Percentiles rank a stretch among this genome's conserved stretches.
These are phyloP conservation scores for Sternarchorhynchus goeldii DNA, from an alignment of 2,797 vertebrate genomes.

Conservation along the genomic window DNA sequence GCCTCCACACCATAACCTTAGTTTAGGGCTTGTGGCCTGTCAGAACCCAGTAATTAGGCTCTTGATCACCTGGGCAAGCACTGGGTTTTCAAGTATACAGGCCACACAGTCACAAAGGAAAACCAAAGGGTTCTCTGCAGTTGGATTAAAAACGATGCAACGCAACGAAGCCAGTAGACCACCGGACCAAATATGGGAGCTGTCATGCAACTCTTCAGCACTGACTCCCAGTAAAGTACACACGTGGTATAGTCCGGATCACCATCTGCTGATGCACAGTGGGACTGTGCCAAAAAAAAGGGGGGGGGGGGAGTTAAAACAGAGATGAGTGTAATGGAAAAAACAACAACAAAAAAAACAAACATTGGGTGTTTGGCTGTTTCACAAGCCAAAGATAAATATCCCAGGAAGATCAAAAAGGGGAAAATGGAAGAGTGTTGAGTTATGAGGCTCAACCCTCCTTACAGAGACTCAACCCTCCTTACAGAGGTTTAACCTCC, in stretches of 20 bases:
- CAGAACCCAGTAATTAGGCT: constrained; percentile 19
- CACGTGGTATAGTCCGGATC: neutral
- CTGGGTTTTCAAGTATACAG: neutral
- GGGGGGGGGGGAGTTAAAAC: too few species aligned
- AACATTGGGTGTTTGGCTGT: too few species aligned
- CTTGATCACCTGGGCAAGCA: constrained; percentile 5
- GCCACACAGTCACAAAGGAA: neutral
- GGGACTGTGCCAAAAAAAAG: neutral
- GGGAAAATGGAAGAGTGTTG: too few species aligned
- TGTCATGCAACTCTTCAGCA: neutral
- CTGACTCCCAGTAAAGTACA: neutral
- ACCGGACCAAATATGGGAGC: neutral
- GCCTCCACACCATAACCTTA: constrained; percentile 15
- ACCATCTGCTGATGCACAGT: constrained; percentile 6
- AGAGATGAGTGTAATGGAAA: neutral
- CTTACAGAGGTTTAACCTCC: too few species aligned
- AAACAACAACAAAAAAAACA: neutral
- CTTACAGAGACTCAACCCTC: too few species aligned
- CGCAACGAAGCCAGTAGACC: neutral
- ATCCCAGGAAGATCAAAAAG: too few species aligned
- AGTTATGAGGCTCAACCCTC: too few species aligned
- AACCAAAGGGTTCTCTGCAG: neutral
- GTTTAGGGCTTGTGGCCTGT: constrained; percentile 21
- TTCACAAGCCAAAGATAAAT: too few species aligned
- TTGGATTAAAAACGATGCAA: neutral